A percentile compares a stretch with the other conserved stretches of the same genome.
Evolutionary conservation across 2,797 vertebrate genomes (phyloP).

Genomic region (Kryptolebias ocellatus): DNA sequence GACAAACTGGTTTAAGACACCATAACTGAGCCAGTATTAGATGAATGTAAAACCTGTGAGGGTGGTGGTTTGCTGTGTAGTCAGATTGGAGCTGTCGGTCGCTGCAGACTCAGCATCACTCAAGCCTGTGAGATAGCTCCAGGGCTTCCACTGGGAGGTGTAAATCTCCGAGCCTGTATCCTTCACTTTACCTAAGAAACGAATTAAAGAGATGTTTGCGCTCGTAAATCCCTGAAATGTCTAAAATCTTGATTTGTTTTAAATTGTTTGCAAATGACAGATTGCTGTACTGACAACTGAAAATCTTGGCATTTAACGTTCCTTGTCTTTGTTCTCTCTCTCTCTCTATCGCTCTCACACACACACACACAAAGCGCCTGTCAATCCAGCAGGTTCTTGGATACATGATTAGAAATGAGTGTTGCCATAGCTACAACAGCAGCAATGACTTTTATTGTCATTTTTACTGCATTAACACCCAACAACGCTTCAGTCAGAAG

Average conservation of each 20-base stretch:
- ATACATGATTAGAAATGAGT: slow-evolving; percentile 38
- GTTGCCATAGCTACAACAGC: slow-evolving; percentile 70
- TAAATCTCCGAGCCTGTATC: slow-evolving; percentile 69
- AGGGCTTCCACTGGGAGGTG: slow-evolving; percentile 79
- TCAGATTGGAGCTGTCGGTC: slow-evolving; percentile 41
- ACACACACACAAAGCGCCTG: slow-evolving; percentile 29
- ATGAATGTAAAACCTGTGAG: slow-evolving; percentile 61
- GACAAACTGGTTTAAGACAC: slow-evolving; percentile 9
- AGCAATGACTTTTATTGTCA: slow-evolving; percentile 55
- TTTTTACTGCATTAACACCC: slow-evolving; percentile 37
- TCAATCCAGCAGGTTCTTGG: slow-evolving; percentile 52
- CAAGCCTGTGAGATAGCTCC: slow-evolving; percentile 75
- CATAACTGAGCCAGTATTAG: slow-evolving; percentile 14
- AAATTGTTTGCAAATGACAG: slow-evolving; percentile 22
- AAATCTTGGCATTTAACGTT: slow-evolving; percentile 33
- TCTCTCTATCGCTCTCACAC: slow-evolving; percentile 7
- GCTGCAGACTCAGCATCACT: slow-evolving; percentile 51
- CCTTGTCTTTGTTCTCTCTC: slow-evolving; percentile 4
- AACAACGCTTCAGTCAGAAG: slow-evolving; percentile 22
- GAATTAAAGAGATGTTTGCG: slow-evolving; percentile 28
- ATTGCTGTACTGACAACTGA: slow-evolving; percentile 5
- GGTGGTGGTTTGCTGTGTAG: slow-evolving; percentile 47
- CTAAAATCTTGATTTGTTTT: slow-evolving; percentile 17
- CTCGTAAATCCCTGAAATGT: slow-evolving; percentile 1
- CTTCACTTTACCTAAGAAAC: slow-evolving; percentile 67